Evolutionary conservation across 2,888 invertebrate species (phyloP).

Genomic region (Chrysolina oricalcia): DNA sequence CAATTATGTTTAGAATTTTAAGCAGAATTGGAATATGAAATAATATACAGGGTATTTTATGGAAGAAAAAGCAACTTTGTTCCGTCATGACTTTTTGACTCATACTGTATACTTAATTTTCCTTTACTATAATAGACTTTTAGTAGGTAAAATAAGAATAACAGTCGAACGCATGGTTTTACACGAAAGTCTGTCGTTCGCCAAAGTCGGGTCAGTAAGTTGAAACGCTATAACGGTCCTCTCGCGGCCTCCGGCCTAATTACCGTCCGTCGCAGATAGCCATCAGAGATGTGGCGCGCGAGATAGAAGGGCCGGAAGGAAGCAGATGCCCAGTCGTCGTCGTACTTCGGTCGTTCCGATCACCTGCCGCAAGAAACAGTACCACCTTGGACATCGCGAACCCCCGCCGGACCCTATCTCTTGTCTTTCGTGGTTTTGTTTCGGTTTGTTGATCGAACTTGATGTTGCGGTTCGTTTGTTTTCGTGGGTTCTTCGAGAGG

Average conservation of each 20-base stretch:
- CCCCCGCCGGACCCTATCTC: background rate
- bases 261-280: slow-evolving; percentile 58
- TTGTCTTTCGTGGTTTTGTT: background rate
- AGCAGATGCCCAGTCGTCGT: slow-evolving; percentile 64
- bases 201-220: slow-evolving; percentile 17
- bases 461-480: background rate
- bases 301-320: slow-evolving; percentile 66
- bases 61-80: too few relatives aligned
- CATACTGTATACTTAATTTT: too few relatives aligned
- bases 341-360: slow-evolving; percentile 47
- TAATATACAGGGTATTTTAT: too few relatives aligned
- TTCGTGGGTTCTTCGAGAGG: background rate
- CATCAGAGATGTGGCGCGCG: slow-evolving; percentile 62
- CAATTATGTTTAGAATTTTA: too few relatives aligned
- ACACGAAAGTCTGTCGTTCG: background rate
- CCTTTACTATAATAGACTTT: too few relatives aligned
- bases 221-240: slow-evolving; percentile 57
- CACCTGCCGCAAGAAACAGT: slow-evolving; percentile 46
- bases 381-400: slow-evolving; percentile 22
- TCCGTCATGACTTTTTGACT: too few relatives aligned
- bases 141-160: too few relatives aligned
- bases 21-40: too few relatives aligned
- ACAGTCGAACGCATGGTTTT: background rate
- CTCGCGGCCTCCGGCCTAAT: slow-evolving; percentile 60
- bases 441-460: background rate